These are phyloP conservation scores for Ceratosolen solmsi DNA, from an alignment of 1,140 invertebrate genomes.

Conservation along the genomic window DNA sequence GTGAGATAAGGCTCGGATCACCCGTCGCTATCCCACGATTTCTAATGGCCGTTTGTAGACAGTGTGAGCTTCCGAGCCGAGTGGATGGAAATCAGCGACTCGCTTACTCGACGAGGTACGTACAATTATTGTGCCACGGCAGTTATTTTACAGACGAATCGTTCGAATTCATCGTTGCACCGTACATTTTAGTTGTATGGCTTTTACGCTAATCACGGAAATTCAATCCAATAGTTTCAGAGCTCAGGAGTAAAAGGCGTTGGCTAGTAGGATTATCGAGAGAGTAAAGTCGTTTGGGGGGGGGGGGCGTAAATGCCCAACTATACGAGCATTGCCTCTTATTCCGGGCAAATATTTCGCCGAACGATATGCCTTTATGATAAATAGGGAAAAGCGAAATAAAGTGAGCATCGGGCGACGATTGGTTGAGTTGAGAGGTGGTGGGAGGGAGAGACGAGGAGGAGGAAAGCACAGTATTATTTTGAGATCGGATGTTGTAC, in stretches of 20 bases:
- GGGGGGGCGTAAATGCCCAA: background rate
- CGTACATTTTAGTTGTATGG: background rate
- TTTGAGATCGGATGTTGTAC: background rate
- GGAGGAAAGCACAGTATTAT: constrained; percentile 1
- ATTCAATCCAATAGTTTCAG: background rate
- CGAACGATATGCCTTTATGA: background rate
- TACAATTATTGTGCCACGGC: background rate
- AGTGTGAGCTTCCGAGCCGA: background rate
- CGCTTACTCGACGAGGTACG: background rate
- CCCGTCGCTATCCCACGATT: constrained; percentile 21
- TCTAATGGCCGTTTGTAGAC: constrained; percentile 15
- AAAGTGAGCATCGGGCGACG: background rate
- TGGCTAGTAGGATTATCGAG: background rate
- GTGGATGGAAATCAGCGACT: background rate
- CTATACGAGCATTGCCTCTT: background rate
- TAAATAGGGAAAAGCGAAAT: constrained; percentile 2
- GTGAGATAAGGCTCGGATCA: background rate
- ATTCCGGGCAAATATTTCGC: background rate
- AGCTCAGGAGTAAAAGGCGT: background rate
- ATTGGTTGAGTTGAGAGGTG: too few relatives aligned
- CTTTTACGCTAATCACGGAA: background rate
- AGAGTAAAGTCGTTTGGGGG: background rate
- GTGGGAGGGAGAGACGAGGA: too few relatives aligned
- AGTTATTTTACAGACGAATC: background rate
- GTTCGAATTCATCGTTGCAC: constrained; percentile 7